phyloP scores from a whole-genome alignment of 2,888 invertebrate genomes.

The Cheilosia vulpina region DNA sequence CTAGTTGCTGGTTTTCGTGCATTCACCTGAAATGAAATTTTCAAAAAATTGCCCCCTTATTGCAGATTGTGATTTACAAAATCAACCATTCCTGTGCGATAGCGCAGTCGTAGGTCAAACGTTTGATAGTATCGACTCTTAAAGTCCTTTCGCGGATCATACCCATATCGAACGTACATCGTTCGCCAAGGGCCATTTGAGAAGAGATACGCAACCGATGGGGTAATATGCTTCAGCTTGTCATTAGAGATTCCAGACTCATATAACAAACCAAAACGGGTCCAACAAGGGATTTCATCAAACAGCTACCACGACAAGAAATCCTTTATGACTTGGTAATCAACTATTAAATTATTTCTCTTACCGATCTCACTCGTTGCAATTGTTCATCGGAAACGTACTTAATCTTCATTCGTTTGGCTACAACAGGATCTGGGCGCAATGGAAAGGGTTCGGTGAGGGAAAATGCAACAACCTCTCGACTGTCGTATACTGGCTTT shows the following conservation, averaged over 20 bases:
- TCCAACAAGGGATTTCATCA: slow-evolving; percentile 95
- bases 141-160: slow-evolving; percentile 94
- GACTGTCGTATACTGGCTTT: slow-evolving; percentile 85
- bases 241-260: slow-evolving; percentile 86
- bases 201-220: slow-evolving; percentile 93
- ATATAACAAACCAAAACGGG: slow-evolving; percentile 89
- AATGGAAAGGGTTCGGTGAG: slow-evolving; percentile 86
- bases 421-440: slow-evolving; percentile 86
- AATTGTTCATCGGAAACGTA: slow-evolving; percentile 84
- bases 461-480: slow-evolving; percentile 87
- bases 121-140: slow-evolving; percentile 93
- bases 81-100: slow-evolving; percentile 81
- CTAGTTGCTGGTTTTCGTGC: slow-evolving; percentile 27
- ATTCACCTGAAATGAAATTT: slow-evolving; percentile 19
- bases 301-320: slow-evolving; percentile 86
- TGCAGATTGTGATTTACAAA: slow-evolving; percentile 76
- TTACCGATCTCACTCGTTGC: slow-evolving; percentile 84
- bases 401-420: slow-evolving; percentile 85
- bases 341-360: slow-evolving; percentile 64
- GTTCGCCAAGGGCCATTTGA: slow-evolving; percentile 96
- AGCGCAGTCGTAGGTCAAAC: slow-evolving; percentile 90
- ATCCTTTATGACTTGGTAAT: neutral
- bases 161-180: slow-evolving; percentile 95
- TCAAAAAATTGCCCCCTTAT: neutral
- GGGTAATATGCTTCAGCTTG: slow-evolving; percentile 90